Base-by-base conservation (phyloP, 2,888 invertebrate species). In the Unio delphinus region DNA sequence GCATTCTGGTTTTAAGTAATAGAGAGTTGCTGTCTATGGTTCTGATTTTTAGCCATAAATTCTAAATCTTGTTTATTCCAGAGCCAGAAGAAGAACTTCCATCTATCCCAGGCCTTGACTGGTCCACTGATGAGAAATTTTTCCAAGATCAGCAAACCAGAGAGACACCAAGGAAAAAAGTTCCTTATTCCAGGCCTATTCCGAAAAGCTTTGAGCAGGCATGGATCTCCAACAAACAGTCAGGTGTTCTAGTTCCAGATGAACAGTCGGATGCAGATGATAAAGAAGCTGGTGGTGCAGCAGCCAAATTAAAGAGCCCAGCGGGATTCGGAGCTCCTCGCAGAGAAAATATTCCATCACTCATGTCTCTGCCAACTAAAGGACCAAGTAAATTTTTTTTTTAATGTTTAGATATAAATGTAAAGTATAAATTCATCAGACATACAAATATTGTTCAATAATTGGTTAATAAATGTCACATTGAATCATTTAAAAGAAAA, bases 181-280 rank as follows among this genome's bases (percentile, higher is more conserved):
- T 96, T 68, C 97, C 98, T 11, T 98, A 96, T 87, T 96, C 97
- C 83, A 97, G 98, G 90, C 98, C 98, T 23, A 97, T 98, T 89
- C 98, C 98, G 4, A 94, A 95, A 83, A 96, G 96, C 87, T 98
- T 98, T 91, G 97, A 98, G 91, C 96, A 95, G n/a, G 96, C 97
- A 81, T 98, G 98, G 98, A 84, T 98, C 96, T 88, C 88, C 59
- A 88, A 88, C 65, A 83, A 85, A 63, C 80, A 76, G 26, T 76
- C 80, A 23, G 76, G 68, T 15, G 70, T 66, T 6, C 69, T 73
- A 17, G 69, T 73, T 11, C 74, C 65, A 60, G 76, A 74, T 66
- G 76, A 45, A 45, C 45, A 45, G 45, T 11, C 15, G 11, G 45
- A 45, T 45, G 45, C 45, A 30, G 23, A 28, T 28, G 57, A 57